Percentiles rank a stretch among this genome's conserved stretches.
phyloP scores from a whole-genome alignment of 2,888 invertebrate species.

The Drosophila anomalata region DNA sequence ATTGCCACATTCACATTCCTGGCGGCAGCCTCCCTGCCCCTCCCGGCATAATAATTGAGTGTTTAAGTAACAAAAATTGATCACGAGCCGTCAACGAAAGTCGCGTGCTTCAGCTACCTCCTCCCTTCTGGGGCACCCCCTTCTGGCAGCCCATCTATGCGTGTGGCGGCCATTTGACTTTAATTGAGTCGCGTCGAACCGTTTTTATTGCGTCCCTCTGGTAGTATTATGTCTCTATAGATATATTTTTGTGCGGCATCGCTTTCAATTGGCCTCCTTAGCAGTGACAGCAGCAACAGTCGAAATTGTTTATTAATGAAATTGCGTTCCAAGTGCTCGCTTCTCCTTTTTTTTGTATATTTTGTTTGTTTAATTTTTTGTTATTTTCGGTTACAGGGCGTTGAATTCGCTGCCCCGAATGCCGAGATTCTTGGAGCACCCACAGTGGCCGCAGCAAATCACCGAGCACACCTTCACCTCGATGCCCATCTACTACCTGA shows the following conservation, averaged over 20 bases:
- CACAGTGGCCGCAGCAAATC: constrained; percentile 62
- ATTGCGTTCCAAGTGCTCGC: constrained; percentile 50
- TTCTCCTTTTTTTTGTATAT: constrained; percentile 5
- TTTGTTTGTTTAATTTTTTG: neutral
- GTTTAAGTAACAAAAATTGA: constrained; percentile 62
- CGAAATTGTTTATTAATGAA: constrained; percentile 63
- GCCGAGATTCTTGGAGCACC: constrained; percentile 78
- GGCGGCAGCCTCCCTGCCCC: neutral
- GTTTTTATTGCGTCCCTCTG: constrained; percentile 59
- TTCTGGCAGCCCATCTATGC: constrained; percentile 22
- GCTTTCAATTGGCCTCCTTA: constrained; percentile 56
- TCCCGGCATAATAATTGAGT: constrained; percentile 26
- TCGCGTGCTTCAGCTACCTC: constrained; percentile 59
- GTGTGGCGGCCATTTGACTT: constrained; percentile 67
- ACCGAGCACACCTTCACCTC: constrained; percentile 38
- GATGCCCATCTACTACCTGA: constrained; percentile 61
- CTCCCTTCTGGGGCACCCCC: neutral
- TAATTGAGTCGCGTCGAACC: constrained; percentile 72
- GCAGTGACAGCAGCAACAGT: constrained; percentile 24
- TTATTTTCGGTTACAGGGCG: constrained; percentile 22
- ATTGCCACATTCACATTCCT: constrained; percentile 28
- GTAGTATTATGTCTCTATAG: constrained; percentile 29
- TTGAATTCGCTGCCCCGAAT: constrained; percentile 65
- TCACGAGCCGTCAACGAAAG: constrained; percentile 57
- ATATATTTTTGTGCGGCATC: constrained; percentile 37